These are phyloP conservation scores for Sorex fumeus DNA, from an alignment of 2,113 vertebrate species.

Conservation along the genomic window DNA sequence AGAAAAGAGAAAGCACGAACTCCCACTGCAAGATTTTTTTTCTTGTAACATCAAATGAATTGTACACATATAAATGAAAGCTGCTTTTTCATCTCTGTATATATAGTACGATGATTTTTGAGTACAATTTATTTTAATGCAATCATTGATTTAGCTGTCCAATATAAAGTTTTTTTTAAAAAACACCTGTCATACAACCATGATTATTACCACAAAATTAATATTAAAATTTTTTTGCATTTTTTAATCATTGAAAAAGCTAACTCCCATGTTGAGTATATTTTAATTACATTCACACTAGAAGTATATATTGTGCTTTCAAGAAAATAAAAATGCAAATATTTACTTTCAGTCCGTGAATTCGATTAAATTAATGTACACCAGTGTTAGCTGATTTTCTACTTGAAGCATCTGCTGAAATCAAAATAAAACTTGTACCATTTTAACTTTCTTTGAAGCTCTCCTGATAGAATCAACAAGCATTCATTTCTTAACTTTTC, in stretches of 20 bases:
- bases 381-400: not conserved
- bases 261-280: not conserved
- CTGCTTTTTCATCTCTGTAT: not conserved
- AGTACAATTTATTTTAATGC: not conserved
- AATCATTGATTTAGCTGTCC: not conserved
- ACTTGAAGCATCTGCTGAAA: not conserved
- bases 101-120: not conserved
- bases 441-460: not conserved
- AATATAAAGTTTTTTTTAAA: not conserved
- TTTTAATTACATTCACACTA: not conserved
- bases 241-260: not conserved
- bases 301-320: not conserved
- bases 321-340: not conserved
- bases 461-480: not conserved
- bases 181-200: not conserved
- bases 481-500: not conserved
- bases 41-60: not conserved
- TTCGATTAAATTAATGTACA: not conserved
- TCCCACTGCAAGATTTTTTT: not conserved
- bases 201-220: not conserved
- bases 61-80: not conserved
- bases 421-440: not conserved
- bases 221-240: not conserved
- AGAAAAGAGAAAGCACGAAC: not conserved
- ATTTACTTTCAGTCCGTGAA: not conserved